Percentiles rank a stretch among this genome's conserved stretches.
Conservation (phyloP, 2,797 vertebrate genomes). For the Tangara arthus region DNA sequence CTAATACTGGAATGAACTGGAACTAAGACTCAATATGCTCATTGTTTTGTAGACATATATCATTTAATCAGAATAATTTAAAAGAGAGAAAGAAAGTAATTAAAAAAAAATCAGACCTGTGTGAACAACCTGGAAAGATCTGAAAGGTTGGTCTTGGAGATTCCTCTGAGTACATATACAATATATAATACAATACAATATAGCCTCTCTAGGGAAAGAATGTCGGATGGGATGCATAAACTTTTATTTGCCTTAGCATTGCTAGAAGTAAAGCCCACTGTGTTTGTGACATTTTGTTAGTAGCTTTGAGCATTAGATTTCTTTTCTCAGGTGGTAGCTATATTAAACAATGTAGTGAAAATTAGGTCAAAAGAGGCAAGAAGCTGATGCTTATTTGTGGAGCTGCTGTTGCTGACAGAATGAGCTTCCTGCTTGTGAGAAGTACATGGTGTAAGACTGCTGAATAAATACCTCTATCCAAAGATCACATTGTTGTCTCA, state of each 20-base stretch:
- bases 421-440: neutral
- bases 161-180: neutral
- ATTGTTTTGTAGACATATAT: neutral
- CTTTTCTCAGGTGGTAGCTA: conserved; percentile 1
- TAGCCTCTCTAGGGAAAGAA: neutral
- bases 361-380: neutral
- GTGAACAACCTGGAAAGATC: neutral
- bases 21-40: neutral
- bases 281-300: neutral
- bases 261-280: neutral
- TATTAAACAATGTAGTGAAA: conserved; percentile 6
- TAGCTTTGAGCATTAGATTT: neutral
- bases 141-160: neutral
- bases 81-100: neutral
- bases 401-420: neutral
- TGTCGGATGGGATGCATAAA: neutral
- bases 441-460: neutral
- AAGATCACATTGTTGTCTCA: neutral
- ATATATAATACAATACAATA: neutral
- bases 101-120: neutral
- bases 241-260: neutral
- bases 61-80: neutral
- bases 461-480: neutral
- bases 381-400: conserved; percentile 1
- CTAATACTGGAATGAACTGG: neutral